phyloP scores from a whole-genome alignment of 1,140 invertebrate genomes.

The Monomorium pharaonis region DNA sequence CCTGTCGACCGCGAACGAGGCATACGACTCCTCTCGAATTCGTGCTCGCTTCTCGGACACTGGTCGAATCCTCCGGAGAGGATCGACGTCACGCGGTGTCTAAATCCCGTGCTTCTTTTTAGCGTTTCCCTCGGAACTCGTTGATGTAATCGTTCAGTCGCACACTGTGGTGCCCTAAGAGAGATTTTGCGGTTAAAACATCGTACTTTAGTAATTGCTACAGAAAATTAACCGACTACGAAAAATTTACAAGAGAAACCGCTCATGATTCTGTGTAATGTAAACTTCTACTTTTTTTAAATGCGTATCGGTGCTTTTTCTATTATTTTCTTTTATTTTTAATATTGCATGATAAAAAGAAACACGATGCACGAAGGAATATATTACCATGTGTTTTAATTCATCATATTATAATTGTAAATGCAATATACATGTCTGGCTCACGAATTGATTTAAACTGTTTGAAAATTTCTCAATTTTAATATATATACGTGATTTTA shows the following conservation, averaged over 20 bases:
- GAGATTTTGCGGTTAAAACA: neutral
- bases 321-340: neutral
- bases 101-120: slow-evolving; percentile 59
- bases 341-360: neutral
- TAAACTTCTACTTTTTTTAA: neutral
- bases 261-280: neutral
- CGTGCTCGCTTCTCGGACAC: slow-evolving; percentile 37
- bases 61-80: slow-evolving; percentile 28
- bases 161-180: neutral
- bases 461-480: neutral
- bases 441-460: neutral
- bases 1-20: slow-evolving; percentile 59
- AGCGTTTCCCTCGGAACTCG: slow-evolving; percentile 12
- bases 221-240: neutral
- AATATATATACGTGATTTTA: neutral
- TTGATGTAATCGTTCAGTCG: slow-evolving; percentile 9
- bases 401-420: neutral
- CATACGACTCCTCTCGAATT: slow-evolving; percentile 55
- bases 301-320: neutral
- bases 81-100: slow-evolving; percentile 44
- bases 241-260: neutral
- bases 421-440: neutral
- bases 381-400: neutral
- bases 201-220: neutral
- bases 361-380: neutral